Evolutionary conservation across 2,888 invertebrate species (phyloP), one percentile per base, ranked within the genome.

Genomic region (Nephrotoma appendiculata): DNA sequence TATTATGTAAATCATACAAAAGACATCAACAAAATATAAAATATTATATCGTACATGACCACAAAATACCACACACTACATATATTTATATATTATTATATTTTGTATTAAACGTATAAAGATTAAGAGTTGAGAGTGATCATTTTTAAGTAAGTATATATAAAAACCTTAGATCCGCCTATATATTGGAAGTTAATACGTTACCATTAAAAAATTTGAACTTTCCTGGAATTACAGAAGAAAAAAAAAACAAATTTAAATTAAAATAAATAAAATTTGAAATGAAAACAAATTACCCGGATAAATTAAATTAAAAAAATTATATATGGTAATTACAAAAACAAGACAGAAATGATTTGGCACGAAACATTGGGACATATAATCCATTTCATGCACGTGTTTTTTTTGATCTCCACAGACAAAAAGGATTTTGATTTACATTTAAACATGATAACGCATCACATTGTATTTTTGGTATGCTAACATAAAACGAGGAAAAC

Each of bases 121-220:
- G 31, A 71, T 31, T 31, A 9, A 71, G 31, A 71, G 11, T 31
- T 31, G 71, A 19, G 71, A 71, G 31, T 31, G 71, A 31, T 71
- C 71, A 71, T 71, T 71, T 19, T 9, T 71, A 7, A 15, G 31
- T 31, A 31, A 31, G 1, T 31, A 3, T 31, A 0, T 71, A 71
- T 71, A 19, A 71, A 71, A 71, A 57, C 52, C 52, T 57, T 57
- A 57, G 15, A 57, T 57, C 52, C 52, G 15, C 11, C 48, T 48
- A 48, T 48, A 48, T 48, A 48, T 31, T 48, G 48, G 48, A 48
- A 7, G 31, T 83, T 12, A 83, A 41, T 83, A 83, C 42, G 12
- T 84, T 84, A 84, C 84, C 84, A 84, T 41, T 84, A 84, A 84
- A 84, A 84, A 84, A 84, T 84, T 84, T 41, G 41, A 84, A 84